Base-by-base conservation (phyloP, 2,797 vertebrate species). In the Paedocypris micromegethes region DNA sequence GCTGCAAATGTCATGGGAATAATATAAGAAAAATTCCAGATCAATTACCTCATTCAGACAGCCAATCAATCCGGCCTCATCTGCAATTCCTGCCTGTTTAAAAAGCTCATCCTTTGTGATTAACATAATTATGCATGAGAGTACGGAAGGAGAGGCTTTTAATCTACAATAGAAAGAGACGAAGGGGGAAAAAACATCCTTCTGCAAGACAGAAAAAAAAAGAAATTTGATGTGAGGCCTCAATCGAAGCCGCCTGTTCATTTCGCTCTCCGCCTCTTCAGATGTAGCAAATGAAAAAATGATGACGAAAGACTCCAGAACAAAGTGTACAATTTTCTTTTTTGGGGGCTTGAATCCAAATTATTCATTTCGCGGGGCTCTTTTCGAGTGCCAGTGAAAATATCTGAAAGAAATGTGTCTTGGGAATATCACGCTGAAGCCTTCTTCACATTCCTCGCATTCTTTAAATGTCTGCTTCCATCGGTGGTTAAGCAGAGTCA, bases 31-130 rank as follows among this genome's bases (percentile, higher is more conserved):
- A 57, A 65, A 40, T 50, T 72, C 43, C 70, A 77, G 71, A 81
- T 83, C 82, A 83, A 82, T 86, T 81, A 79, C 68, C 58, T 48
- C 5, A 37, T 75, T 58, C 72, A 74, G 76, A 49, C 58, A 68
- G 59, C 78, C 77, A 82, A 83, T 85, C 82, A 83, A 81, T 86
- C 74, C 62, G 53, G 38, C 37, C 77, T 81, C 79, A 84, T 82
- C 84, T 86, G 78, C 79, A 82, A 80, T 83, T 86, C 83, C 72
- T 68, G 41, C 64, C 72, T 6, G 41, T 81, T 79, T 54, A 58
- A 63, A 78, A 48, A 42, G 65, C 74, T 56, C 59, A 76, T 77
- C 70, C 72, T 81, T 83, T 80, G 72, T 73, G 72, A 75, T 65
- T 72, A 79, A 81, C 71, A 77, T 85, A 83, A 84, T 83, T 84